phyloP scores from a whole-genome alignment of 2,888 invertebrate genomes.

The Machimus atricapillus region DNA sequence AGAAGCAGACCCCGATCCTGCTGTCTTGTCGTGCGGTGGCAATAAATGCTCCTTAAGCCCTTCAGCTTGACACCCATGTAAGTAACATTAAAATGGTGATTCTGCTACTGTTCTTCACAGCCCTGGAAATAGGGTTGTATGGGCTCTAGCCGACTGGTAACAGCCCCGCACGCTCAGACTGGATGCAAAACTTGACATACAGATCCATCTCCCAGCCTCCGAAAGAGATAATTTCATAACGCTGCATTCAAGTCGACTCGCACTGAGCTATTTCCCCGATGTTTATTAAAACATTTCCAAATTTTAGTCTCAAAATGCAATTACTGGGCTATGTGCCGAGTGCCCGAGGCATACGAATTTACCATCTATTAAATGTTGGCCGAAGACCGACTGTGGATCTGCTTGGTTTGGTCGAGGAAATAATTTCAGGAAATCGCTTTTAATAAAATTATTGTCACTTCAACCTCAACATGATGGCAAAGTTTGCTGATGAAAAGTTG shows the following conservation, averaged over 20 bases:
- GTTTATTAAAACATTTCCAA: constrained; percentile 2
- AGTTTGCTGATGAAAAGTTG: not conserved
- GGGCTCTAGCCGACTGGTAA: not conserved
- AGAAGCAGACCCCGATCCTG: not conserved
- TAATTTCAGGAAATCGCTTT: not conserved
- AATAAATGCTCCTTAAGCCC: constrained; percentile 31
- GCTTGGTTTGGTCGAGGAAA: not conserved
- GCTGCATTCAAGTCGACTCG: constrained; percentile 3
- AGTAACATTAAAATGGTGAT: constrained; percentile 31
- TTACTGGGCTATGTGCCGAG: not conserved
- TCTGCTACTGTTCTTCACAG: not conserved
- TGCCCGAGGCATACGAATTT: not conserved
- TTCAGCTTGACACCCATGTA: constrained; percentile 35
- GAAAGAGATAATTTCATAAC: constrained; percentile 8
- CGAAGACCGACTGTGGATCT: not conserved
- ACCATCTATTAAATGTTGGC: not conserved
- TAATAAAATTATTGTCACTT: not conserved
- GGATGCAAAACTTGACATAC: not conserved
- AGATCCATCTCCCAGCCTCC: not conserved
- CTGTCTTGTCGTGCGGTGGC: constrained; percentile 7
- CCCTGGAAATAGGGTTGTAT: not conserved
- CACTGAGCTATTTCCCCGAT: not conserved
- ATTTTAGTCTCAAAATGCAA: not conserved
- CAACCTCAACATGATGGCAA: not conserved
- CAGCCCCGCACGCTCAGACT: not conserved